Evolutionary conservation across 1,140 invertebrate species (phyloP), one percentile per base, ranked within the genome.

Genomic region (Ptiloglossa arizonensis): DNA sequence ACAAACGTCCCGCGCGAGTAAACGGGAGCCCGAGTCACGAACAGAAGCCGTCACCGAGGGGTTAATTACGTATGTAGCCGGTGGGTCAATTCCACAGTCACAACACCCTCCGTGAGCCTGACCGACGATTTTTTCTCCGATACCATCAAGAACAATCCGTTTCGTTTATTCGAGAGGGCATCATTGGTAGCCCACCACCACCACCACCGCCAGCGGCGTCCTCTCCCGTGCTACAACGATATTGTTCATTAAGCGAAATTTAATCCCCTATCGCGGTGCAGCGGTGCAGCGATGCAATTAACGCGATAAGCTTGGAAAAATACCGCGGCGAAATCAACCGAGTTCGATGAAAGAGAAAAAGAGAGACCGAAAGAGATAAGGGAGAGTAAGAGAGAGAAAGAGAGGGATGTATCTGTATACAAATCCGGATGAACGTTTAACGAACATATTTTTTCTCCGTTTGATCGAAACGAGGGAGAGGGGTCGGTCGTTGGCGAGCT

Each of bases 291-390:
- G 27, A 57, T 56, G 82, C 77, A 80, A 82, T 84, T 84, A 83
- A 79, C 57, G 82, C 81, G 81, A 83, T 80, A 84, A 83, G 71
- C 62, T 15, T 73, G 54, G 67, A 79, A 75, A 83, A 84, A 83
- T 83, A 72, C 69, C 59, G 62, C 24, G 46, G 70, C 41, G 27
- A 83, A 83, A 83, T 84, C 76, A 83, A 72, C 50, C 73, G 50
- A 62, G 46, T 32, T 27, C 29, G 46, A 60, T 32, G 38, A 52
- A 22, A 38, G 41, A 32, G 44, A 17, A 35, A 44, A 41, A 17
- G 48, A 52, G 41, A 19, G 44, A 24, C n/a, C n/a, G n/a, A n/a
- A n/a, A n/a, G n/a, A n/a, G n/a, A n/a, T n/a, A n/a, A n/a, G n/a
- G n/a, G n/a, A n/a, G n/a, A n/a, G n/a, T n/a, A n/a, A n/a, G n/a